These are phyloP conservation scores for Drosophila repleta DNA, from an alignment of 1,140 invertebrate species.

Conservation along the genomic window DNA sequence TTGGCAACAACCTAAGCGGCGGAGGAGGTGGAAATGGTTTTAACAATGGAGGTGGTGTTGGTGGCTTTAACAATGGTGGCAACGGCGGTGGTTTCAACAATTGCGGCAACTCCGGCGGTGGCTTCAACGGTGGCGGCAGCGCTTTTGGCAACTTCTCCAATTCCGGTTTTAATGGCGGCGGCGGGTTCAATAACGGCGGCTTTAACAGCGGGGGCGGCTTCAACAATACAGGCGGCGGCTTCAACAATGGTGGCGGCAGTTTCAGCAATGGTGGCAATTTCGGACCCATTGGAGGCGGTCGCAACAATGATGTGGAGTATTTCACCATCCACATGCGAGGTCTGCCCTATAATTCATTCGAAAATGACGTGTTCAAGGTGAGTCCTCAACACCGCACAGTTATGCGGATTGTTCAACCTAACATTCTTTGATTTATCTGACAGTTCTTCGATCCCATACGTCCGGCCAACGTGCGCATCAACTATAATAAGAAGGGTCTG, in stretches of 20 bases:
- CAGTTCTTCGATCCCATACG: conserved; percentile 83
- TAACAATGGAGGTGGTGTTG: conserved; percentile 47
- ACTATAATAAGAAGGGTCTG: conserved; percentile 87
- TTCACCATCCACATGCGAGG: conserved; percentile 80
- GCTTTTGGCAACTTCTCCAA: conserved; percentile 57
- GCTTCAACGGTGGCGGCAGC: conserved; percentile 62
- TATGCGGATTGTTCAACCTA: background rate
- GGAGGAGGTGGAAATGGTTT: conserved; percentile 42
- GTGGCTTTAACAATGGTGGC: conserved; percentile 36
- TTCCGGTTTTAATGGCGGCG: conserved; percentile 53
- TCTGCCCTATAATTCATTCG: conserved; percentile 78
- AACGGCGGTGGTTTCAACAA: conserved; percentile 52
- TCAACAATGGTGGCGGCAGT: conserved; percentile 15
- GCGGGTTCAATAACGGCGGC: conserved; percentile 68
- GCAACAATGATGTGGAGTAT: conserved; percentile 71
- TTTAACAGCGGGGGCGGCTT: conserved; percentile 57
- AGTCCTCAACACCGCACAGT: background rate
- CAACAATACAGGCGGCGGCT: conserved; percentile 50
- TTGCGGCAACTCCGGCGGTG: conserved; percentile 52
- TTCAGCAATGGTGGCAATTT: conserved; percentile 5
- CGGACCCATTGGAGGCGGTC: conserved; percentile 58
- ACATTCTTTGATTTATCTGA: conserved; percentile 1
- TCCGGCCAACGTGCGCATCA: conserved; percentile 77
- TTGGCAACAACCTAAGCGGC: background rate
- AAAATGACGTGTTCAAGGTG: conserved; percentile 82